phyloP scores from a whole-genome alignment of 2,113 vertebrate genomes.

The Chascanopsetta lugubris region DNA sequence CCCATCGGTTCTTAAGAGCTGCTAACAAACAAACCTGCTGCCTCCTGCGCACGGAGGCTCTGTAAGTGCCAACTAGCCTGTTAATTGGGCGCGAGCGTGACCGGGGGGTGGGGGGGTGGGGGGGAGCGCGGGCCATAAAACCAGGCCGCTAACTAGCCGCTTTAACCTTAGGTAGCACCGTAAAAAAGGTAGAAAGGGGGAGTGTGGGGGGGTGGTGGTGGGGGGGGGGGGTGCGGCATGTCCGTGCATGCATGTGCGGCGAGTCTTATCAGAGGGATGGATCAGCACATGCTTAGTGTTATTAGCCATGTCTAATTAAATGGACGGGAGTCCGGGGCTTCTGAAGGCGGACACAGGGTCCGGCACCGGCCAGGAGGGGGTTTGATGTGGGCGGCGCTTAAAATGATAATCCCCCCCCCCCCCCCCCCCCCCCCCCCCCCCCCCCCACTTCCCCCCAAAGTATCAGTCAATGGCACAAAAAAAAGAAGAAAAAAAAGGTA shows the following conservation, averaged over 20 bases:
- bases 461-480: slow-evolving; percentile 58
- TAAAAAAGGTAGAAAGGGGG: slow-evolving; percentile 59
- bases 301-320: slow-evolving; percentile 92
- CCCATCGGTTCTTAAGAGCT: too few relatives aligned
- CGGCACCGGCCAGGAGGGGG: slow-evolving; percentile 66
- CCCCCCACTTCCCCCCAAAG: too few relatives aligned
- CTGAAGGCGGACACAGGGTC: slow-evolving; percentile 57
- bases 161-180: slow-evolving; percentile 69
- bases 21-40: too few relatives aligned
- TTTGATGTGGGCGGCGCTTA: slow-evolving; percentile 86
- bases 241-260: slow-evolving; percentile 55
- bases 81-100: slow-evolving; percentile 61
- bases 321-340: slow-evolving; percentile 80
- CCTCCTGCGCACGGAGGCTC: slow-evolving; percentile 43
- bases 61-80: slow-evolving; percentile 49
- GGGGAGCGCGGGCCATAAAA: slow-evolving; percentile 46
- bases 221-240: not conserved
- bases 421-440: too few relatives aligned
- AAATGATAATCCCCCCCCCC: too few relatives aligned
- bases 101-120: too few relatives aligned
- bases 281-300: slow-evolving; percentile 84
- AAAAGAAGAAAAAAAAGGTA: too few relatives aligned
- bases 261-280: slow-evolving; percentile 82
- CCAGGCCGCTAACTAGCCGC: slow-evolving; percentile 53
- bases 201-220: too few relatives aligned